These are phyloP conservation scores for Porphyrio hochstetteri DNA, from an alignment of 2,113 vertebrate genomes.

Conservation along the genomic window DNA sequence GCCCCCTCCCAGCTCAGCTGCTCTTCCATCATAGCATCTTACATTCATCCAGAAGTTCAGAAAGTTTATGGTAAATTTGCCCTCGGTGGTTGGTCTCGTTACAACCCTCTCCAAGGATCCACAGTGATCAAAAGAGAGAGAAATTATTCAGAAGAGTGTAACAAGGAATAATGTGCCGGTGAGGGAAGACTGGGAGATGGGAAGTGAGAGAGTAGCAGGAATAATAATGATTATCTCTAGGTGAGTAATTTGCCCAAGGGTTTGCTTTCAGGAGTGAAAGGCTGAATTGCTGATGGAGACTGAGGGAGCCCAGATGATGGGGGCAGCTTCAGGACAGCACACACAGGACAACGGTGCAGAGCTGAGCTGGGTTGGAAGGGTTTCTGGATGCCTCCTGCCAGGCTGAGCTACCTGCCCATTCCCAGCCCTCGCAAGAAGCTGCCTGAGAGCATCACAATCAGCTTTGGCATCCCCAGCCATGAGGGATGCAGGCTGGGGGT, in stretches of 20 bases:
- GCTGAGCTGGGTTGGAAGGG: background rate
- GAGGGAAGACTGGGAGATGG: background rate
- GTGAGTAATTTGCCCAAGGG: background rate
- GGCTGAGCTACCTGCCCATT: background rate
- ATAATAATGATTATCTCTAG: background rate
- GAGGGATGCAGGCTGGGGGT: background rate
- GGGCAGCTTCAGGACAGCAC: background rate
- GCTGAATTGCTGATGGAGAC: background rate
- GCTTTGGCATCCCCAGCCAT: background rate
- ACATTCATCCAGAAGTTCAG: background rate
- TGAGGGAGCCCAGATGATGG: background rate
- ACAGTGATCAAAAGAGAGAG: background rate
- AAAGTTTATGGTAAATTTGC: background rate
- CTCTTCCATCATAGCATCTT: background rate
- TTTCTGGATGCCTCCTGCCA: background rate
- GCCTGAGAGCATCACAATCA: accelerated
- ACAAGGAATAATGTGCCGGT: background rate
- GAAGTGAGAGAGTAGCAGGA: background rate
- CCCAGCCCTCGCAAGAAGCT: background rate
- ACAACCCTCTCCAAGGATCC: background rate
- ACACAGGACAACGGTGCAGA: background rate
- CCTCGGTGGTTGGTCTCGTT: background rate
- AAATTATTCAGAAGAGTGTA: background rate
- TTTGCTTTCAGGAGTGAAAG: background rate
- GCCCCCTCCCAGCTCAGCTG: background rate